Evolutionary conservation across 2,113 vertebrate genomes (phyloP), one percentile per base, ranked within the genome.

Genomic region (Phoxinus phoxinus): DNA sequence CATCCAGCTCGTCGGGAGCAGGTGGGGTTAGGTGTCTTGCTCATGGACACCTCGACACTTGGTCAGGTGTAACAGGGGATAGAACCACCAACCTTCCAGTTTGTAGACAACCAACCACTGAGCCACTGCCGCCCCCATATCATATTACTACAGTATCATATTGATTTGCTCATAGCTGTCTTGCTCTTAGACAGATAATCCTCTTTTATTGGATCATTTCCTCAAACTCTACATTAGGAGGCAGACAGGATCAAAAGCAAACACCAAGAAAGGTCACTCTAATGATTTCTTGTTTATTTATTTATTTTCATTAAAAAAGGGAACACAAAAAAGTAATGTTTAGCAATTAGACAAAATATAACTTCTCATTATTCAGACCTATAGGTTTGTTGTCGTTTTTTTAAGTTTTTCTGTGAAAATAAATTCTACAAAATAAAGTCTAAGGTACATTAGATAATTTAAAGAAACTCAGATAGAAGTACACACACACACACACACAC

Each of bases 211-310:
- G 89, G 85, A 87, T 83, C 81, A 61, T 88, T 87, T 84, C 15
- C 86, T 85, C 76, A 87, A 90, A 81, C 81, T 86, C 78, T 79
- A 84, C 87, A 88, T 90, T 84, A 89, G 81, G 81, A 82, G 69
- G 48, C 65, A 88, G 73, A 79, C 82, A 80, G 65, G 82, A 88
- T 81, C 79, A 87, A 88, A 88, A 86, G 89, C 84, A 91, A 91
- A 89, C 88, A 82, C 46, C 35, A 84, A 69, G 77, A 79, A 90
- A 89, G 76, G 84, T 88, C 89, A 86, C 84, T 84, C 67, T 63
- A 79, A 72, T 75, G 25, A 48, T 48, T 75, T 48, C 7, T 48
- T 75, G 25, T 41, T 4, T 72, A 35, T 32, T 71, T 17, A 19
- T 72, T 53, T 21, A 53, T 76, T 51, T 7, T 9, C 21, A 19